These are phyloP conservation scores for Aix galericulata DNA, from an alignment of 2,113 vertebrate genomes.

Conservation along the genomic window DNA sequence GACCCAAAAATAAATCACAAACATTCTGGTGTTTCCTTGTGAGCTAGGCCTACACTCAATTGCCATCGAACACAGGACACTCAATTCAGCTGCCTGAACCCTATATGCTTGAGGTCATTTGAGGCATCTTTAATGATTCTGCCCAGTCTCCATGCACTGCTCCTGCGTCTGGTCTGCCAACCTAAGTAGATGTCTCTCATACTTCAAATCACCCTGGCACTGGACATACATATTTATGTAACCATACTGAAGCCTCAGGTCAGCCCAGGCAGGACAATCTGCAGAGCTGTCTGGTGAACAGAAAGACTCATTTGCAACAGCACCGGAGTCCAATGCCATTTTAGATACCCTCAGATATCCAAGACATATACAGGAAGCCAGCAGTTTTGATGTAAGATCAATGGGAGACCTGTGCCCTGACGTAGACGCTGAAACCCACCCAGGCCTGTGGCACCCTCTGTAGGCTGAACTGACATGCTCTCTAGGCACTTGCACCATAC, in stretches of 20 bases:
- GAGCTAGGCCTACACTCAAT: background rate
- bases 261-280: background rate
- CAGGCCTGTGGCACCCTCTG: background rate
- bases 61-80: background rate
- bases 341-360: background rate
- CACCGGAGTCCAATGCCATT: background rate
- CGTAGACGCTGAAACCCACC: background rate
- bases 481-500: background rate
- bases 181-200: background rate
- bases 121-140: background rate
- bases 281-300: background rate
- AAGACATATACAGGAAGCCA: background rate
- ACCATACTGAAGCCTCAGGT: background rate
- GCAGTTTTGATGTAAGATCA: background rate
- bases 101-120: accelerated
- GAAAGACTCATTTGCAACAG: background rate
- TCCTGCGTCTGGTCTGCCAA: background rate
- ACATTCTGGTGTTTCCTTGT: background rate
- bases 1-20: background rate
- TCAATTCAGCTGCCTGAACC: background rate
- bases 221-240: background rate
- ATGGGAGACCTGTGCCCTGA: background rate
- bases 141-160: background rate
- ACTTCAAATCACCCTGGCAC: background rate
- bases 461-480: background rate